Percentiles rank a stretch among this genome's conserved stretches.
These are phyloP conservation scores for Galeopsomyia nigrocyanea DNA, from an alignment of 2,888 invertebrate species.

Conservation along the genomic window DNA sequence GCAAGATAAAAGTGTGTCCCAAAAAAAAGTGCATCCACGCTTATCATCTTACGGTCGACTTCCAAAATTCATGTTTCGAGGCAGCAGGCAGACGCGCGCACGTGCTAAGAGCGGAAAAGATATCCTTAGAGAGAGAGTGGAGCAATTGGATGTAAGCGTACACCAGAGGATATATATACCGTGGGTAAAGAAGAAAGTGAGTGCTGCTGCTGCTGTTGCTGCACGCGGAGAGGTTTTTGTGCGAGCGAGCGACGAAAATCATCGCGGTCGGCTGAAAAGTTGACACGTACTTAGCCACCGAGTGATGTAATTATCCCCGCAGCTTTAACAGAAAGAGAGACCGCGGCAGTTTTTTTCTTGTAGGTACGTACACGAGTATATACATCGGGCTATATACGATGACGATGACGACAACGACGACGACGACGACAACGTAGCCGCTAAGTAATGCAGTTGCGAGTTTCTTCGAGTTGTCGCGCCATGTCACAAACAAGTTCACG, in stretches of 20 bases:
- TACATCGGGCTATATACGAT: constrained; percentile 46
- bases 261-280: constrained; percentile 35
- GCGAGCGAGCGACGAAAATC: constrained; percentile 26
- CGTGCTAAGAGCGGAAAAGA: background rate
- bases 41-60: too few species aligned
- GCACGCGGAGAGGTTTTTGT: constrained; percentile 15
- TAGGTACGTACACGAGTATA: constrained; percentile 20
- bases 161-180: background rate
- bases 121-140: constrained; percentile 12
- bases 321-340: constrained; percentile 29
- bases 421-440: too few species aligned
- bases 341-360: constrained; percentile 15
- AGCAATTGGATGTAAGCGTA: constrained; percentile 3
- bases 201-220: too few species aligned
- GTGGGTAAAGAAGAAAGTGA: background rate
- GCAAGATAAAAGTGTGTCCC: constrained; percentile 13
- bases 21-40: too few species aligned
- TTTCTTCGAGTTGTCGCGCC: constrained; percentile 25
- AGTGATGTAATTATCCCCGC: constrained; percentile 49
- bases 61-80: background rate
- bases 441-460: constrained; percentile 24
- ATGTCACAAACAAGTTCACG: constrained; percentile 40
- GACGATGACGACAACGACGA: constrained; percentile 25
- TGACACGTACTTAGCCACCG: constrained; percentile 45
- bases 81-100: background rate